phyloP scores from a whole-genome alignment of 1,140 invertebrate species.

The Hylaeus anthracinus region DNA sequence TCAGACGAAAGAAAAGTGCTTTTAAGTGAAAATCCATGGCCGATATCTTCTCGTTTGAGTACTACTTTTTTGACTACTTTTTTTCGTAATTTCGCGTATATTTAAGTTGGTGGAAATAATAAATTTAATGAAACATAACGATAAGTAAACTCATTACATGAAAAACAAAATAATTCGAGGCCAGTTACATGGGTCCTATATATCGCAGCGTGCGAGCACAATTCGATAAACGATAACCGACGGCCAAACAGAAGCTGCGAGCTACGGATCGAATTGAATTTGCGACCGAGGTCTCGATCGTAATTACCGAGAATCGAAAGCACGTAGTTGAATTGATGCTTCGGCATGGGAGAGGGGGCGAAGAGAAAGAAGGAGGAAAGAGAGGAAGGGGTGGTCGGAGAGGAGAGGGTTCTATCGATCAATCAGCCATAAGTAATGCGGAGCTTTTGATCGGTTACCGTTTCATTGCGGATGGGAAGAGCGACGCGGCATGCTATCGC shows the following conservation, averaged over 20 bases:
- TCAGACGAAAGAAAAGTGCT: too few species aligned
- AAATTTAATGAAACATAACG: too few species aligned
- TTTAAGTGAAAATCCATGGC: too few species aligned
- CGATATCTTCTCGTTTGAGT: too few species aligned
- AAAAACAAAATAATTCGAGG: too few species aligned
- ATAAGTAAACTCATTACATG: too few species aligned
- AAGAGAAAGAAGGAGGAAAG: background rate
- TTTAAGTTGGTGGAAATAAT: too few species aligned
- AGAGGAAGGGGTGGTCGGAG: background rate
- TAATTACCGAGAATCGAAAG: conserved; percentile 59
- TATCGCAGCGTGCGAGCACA: too few species aligned
- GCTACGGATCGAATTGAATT: conserved; percentile 54
- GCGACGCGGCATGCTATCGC: conserved; percentile 60
- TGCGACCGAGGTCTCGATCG: conserved; percentile 39
- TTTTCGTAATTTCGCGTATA: too few species aligned
- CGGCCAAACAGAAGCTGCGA: conserved; percentile 41
- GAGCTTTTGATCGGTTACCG: conserved; percentile 68
- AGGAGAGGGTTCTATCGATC: conserved; percentile 61
- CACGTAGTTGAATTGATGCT: conserved; percentile 49
- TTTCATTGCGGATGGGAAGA: conserved; percentile 65
- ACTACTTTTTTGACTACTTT: too few species aligned
- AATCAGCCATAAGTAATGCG: conserved; percentile 70
- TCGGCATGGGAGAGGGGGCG: background rate
- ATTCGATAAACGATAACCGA: background rate
- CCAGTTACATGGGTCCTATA: too few species aligned